A percentile compares a stretch with the other conserved stretches of the same genome.
Evolutionary conservation across 2,888 invertebrate genomes (phyloP).

Genomic region (Lithosia quadra): DNA sequence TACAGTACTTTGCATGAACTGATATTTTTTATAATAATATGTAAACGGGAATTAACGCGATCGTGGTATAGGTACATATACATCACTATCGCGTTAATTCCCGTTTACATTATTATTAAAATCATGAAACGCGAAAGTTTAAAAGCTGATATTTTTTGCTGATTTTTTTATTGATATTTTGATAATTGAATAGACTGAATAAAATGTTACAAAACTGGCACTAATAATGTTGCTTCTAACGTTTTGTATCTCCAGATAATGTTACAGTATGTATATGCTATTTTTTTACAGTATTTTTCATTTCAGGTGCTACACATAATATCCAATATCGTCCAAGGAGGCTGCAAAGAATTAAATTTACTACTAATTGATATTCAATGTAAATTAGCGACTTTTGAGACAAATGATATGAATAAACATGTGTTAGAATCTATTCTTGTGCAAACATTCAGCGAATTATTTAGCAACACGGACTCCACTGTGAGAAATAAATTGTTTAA

Average conservation of each 20-base stretch:
- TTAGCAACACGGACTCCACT: conserved; percentile 52
- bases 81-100: no score
- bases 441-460: conserved; percentile 54
- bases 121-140: no score
- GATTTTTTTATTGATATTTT: no score
- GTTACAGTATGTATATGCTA: neutral
- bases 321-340: conserved; percentile 57
- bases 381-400: conserved; percentile 54
- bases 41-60: no score
- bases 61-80: no score
- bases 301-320: conserved; percentile 70
- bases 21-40: no score
- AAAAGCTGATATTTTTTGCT: no score
- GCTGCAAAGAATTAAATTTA: conserved; percentile 65
- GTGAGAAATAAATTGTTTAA: conserved; percentile 56
- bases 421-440: conserved; percentile 47
- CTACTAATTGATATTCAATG: conserved; percentile 63
- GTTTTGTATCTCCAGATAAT: neutral
- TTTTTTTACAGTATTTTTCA: conserved; percentile 17
- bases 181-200: no score
- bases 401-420: conserved; percentile 53
- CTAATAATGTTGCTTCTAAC: no score
- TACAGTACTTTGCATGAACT: no score
- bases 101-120: no score
- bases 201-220: no score